Evolutionary conservation across 2,113 vertebrate genomes (phyloP), one percentile per base, ranked within the genome.

Genomic region (Dicerorhinus sumatrensis): DNA sequence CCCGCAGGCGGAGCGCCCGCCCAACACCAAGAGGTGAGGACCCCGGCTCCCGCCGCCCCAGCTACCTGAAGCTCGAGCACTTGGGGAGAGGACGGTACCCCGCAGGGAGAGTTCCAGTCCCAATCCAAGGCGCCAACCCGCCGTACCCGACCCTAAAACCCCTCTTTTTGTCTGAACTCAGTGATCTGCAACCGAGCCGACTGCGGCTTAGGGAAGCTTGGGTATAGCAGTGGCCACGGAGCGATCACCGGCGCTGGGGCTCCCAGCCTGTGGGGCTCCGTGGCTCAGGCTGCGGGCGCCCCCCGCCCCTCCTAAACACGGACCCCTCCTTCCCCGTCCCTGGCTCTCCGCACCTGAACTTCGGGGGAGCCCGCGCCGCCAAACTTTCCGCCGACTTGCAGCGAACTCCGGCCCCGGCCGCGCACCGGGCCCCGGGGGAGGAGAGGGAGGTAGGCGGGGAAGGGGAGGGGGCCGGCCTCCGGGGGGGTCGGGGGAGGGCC

Each of bases 91-190:
- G 80, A 93, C 58, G 16, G 56, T 25, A 73, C 56, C 90, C 89
- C 62, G 33, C 93, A 29, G 65, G 76, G 76, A 95, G 51, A 91
- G 36, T 89, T 89, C 58, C 77, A 5, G 87, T 76, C 91, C 89
- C 84, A 46, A 88, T 70, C 84, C 84, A 51, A 60, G 11, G 94
- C 39, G 73, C 77, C 96, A 93, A 46, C 70, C 70, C 89, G 39
- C 89, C 36, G 94, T 95, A 79, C 97, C 62, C 89, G 88, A 97
- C 96, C 97, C 98, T 79, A 94, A 97, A 97, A 97, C 88, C 98
- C 96, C 85, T 97, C 98, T 99, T 99, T 99, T 99, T 99, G 99
- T 99, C 98, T 99, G 98, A 98, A 99, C 98, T 98, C 99, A 98
- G 97, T 98, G 99, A 98, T 98, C 99, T 99, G 98, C 98, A 98